Base-by-base conservation (phyloP, 1,140 invertebrate genomes). In the Argopecten irradians region DNA sequence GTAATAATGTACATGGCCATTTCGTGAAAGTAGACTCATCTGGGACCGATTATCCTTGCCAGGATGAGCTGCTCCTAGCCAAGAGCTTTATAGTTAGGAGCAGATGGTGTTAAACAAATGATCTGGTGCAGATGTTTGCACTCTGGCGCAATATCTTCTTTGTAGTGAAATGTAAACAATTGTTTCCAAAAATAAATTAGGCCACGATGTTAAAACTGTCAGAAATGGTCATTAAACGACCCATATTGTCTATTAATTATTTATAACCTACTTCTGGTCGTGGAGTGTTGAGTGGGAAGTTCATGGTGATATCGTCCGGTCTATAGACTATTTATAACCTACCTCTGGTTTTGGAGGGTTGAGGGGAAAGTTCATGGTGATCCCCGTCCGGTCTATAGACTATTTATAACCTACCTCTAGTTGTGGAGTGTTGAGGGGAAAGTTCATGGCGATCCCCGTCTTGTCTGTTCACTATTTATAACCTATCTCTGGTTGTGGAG, bases 331-430 rank as follows among this genome's bases (percentile, higher is more conserved):
- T 41, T 33, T 82, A 34, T n/a, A 88, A 28, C 34, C 88, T 82
- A 92, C 93, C 92, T 92, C 86, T 28, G 33, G 35, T 36, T 91
- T 43, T 35, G 87, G 87, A 43, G 85, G 43, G 55, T 90, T 92
- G n/a, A 93, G 83, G 14, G 93, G 93, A 83, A 94, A 92, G 36
- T 94, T 91, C 89, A 94, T 90, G 16, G 82, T 84, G 5, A 94
- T 91, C 28, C 71, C 84, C 39, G 84, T 34, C 13, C 87, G 13
- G 43, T 46, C 43, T 46, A 11, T 46, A 19, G 43, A 46, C 43
- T 46, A 46, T 41, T 33, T 82, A 34, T n/a, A 88, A 28, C 34
- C 88, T 82, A 92, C 93, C 92, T 92, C 86, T 28, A 32, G 35
- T 36, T 91, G 71, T 35, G 87, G 87, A 43, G 85, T 82, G 55